phyloP scores from a whole-genome alignment of 2,888 invertebrate genomes.

The Brachylomia viminalis region DNA sequence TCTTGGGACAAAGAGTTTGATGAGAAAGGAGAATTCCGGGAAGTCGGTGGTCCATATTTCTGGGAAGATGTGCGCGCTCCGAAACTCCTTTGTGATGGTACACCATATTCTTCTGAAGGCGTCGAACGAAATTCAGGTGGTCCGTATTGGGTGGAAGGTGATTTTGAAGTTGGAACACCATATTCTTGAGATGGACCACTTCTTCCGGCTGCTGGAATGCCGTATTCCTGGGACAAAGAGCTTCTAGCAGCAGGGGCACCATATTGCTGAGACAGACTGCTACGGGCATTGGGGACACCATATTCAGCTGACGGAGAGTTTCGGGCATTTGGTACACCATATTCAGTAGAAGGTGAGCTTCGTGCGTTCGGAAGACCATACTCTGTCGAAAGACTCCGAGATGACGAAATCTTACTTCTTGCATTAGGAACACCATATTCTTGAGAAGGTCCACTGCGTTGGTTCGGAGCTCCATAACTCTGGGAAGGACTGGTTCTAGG shows the following conservation, averaged over 20 bases:
- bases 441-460: conserved; percentile 64
- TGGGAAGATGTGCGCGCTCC: conserved; percentile 68
- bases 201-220: conserved; percentile 44
- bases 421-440: conserved; percentile 72
- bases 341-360: conserved; percentile 67
- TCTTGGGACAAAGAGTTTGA: conserved; percentile 71
- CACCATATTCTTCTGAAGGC: conserved; percentile 76
- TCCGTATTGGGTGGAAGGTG: conserved; percentile 71
- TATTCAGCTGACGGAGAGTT: conserved; percentile 50
- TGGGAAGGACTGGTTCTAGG: conserved; percentile 45
- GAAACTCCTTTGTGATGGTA: conserved; percentile 71
- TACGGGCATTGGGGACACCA: conserved; percentile 47
- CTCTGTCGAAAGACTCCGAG: conserved; percentile 64
- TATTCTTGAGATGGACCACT: conserved; percentile 50
- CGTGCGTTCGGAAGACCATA: conserved; percentile 72
- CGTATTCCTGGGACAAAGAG: conserved; percentile 61
- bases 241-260: conserved; percentile 41
- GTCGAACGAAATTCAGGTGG: conserved; percentile 72
- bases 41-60: conserved; percentile 72
- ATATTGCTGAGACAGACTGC: conserved; percentile 50
- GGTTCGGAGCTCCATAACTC: conserved; percentile 63
- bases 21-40: conserved; percentile 65
- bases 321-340: conserved; percentile 47
- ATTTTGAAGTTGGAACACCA: conserved; percentile 60
- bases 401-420: conserved; percentile 48